Conservation (phyloP, 2,113 vertebrate genomes). For the Notothenia rossii region DNA sequence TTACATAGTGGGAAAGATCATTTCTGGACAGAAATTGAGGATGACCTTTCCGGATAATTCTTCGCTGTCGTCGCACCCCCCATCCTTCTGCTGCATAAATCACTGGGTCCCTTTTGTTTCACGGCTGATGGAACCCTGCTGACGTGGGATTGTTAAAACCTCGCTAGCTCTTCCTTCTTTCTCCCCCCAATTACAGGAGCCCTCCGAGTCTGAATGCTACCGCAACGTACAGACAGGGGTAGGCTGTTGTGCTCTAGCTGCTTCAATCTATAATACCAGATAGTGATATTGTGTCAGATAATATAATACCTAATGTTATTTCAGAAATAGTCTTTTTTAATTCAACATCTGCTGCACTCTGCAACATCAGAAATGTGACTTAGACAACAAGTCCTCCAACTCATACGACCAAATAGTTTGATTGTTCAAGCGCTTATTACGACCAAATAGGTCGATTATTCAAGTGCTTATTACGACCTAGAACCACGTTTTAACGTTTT, state of each 20-base stretch:
- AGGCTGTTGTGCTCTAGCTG: slow-evolving; percentile 24
- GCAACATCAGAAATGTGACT: neutral
- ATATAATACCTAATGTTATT: neutral
- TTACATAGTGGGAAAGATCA: slow-evolving; percentile 97
- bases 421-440: too few species aligned
- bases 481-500: too few species aligned
- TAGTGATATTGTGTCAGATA: neutral
- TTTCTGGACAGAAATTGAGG: slow-evolving; percentile 99
- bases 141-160: slow-evolving; percentile 77
- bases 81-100: slow-evolving; percentile 88
- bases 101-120: slow-evolving; percentile 76
- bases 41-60: slow-evolving; percentile 99
- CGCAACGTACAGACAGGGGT: slow-evolving; percentile 14
- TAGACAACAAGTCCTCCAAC: too few species aligned
- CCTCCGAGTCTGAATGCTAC: slow-evolving; percentile 37
- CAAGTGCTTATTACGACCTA: too few species aligned
- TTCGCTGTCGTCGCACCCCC: slow-evolving; percentile 82
- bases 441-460: too few species aligned
- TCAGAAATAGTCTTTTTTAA: neutral
- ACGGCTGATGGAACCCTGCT: slow-evolving; percentile 79
- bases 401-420: too few species aligned
- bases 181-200: slow-evolving; percentile 68
- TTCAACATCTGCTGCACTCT: neutral
- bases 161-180: slow-evolving; percentile 52
- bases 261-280: neutral